These are phyloP conservation scores for Uloborus diversus DNA, from an alignment of 1,140 invertebrate species.

Conservation along the genomic window DNA sequence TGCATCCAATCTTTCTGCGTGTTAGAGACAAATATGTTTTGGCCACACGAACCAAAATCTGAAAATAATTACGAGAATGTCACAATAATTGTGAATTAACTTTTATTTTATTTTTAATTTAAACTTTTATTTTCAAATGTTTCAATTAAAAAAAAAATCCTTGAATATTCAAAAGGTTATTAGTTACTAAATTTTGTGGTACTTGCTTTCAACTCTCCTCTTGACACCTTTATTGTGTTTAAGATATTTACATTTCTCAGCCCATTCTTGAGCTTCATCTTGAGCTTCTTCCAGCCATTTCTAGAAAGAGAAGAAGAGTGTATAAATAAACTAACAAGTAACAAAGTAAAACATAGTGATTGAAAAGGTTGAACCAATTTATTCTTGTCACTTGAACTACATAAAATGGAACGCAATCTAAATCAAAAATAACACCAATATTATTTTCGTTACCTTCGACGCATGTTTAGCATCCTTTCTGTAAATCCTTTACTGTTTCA, in stretches of 20 bases:
- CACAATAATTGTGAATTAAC: no score
- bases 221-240: slow-evolving; percentile 76
- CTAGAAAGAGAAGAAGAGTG: slow-evolving; percentile 65
- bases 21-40: slow-evolving; percentile 83
- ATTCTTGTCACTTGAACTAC: no score
- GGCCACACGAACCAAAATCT: slow-evolving; percentile 78
- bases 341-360: no score
- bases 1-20: slow-evolving; percentile 83
- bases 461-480: no score
- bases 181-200: not conserved
- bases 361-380: no score
- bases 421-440: no score
- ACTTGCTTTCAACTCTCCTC: slow-evolving; percentile 69
- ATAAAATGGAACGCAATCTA: no score
- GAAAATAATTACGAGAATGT: not conserved
- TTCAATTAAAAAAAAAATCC: not conserved
- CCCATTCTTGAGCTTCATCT: slow-evolving; percentile 77
- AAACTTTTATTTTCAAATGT: not conserved
- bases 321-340: not conserved
- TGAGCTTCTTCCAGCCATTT: slow-evolving; percentile 77
- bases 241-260: slow-evolving; percentile 75
- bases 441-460: no score
- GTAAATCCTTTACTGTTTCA: no score
- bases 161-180: not conserved
- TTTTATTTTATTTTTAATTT: no score